Conservation (phyloP, 2,888 invertebrate genomes). For the Caenorhabditis zanzibari region DNA sequence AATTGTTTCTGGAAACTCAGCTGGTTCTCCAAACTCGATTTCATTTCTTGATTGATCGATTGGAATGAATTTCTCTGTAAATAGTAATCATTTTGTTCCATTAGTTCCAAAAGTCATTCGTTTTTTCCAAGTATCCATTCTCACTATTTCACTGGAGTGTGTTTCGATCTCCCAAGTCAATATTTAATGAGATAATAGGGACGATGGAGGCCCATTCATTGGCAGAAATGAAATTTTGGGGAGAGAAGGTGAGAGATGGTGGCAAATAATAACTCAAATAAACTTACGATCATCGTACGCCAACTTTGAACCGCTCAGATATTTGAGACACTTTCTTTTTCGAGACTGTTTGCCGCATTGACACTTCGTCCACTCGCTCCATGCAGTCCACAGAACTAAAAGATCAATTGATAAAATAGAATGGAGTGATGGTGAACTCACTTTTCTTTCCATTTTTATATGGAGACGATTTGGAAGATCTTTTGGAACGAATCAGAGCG, state of each 20-base stretch:
- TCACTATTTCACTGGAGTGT: conserved; percentile 28
- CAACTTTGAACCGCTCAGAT: conserved; percentile 58
- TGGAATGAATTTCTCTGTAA: conserved; percentile 52
- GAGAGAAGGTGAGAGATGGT: conserved; percentile 24
- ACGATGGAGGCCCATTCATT: conserved; percentile 24
- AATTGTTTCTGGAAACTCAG: conserved; percentile 50
- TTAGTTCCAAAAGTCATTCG: conserved; percentile 24
- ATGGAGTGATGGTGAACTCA: conserved; percentile 4
- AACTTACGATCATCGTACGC: conserved; percentile 57
- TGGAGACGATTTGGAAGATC: conserved; percentile 30
- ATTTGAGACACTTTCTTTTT: conserved; percentile 68
- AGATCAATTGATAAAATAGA: conserved; percentile 28
- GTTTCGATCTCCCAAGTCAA: conserved; percentile 29
- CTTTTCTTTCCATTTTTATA: conserved; percentile 37
- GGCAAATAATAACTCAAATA: conserved; percentile 50
- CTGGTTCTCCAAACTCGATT: conserved; percentile 54
- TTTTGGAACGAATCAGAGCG: conserved; percentile 56
- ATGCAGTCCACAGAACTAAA: conserved; percentile 64
- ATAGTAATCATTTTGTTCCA: conserved; percentile 25
- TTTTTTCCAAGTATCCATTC: conserved; percentile 24
- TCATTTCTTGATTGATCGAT: conserved; percentile 47
- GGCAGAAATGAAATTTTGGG: conserved; percentile 26
- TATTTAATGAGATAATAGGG: conserved; percentile 42
- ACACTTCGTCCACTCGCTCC: conserved; percentile 73
- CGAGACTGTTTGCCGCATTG: conserved; percentile 68